These are phyloP conservation scores for Schizopygopsis pylzovi DNA, from an alignment of 2,797 vertebrate species.

Conservation along the genomic window DNA sequence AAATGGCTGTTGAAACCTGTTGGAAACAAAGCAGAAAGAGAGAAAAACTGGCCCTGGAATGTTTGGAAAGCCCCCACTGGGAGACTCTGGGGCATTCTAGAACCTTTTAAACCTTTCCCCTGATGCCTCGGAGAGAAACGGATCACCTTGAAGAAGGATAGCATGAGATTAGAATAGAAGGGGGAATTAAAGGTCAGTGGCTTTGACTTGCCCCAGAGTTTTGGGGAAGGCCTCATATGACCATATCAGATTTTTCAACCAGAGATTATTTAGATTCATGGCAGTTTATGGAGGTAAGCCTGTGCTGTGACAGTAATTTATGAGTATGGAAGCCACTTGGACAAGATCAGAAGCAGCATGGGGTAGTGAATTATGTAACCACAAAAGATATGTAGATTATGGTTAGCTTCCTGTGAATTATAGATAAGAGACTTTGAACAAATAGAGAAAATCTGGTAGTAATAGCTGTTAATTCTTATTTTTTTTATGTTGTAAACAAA, in stretches of 20 bases:
- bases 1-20: slow-evolving; percentile 39
- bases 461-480: not conserved
- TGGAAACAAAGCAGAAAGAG: slow-evolving; percentile 54
- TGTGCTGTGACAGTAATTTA: not conserved
- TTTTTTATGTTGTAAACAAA: slow-evolving; percentile 12
- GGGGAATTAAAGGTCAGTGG: not conserved
- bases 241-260: slow-evolving; percentile 1
- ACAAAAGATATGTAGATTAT: not conserved
- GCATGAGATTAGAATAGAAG: slow-evolving; percentile 19
- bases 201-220: slow-evolving; percentile 24
- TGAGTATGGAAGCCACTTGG: slow-evolving; percentile 7
- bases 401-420: not conserved
- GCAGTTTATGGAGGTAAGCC: not conserved
- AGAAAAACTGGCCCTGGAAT: slow-evolving; percentile 58
- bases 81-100: slow-evolving; percentile 72
- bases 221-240: slow-evolving; percentile 1
- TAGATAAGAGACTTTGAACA: not conserved
- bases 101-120: slow-evolving; percentile 56
- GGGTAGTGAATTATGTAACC: not conserved
- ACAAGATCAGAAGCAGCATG: not conserved
- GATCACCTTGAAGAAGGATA: slow-evolving; percentile 14
- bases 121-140: slow-evolving; percentile 15
- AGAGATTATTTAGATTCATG: not conserved
- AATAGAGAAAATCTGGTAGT: not conserved
- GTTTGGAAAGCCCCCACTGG: slow-evolving; percentile 68